Percentiles rank a stretch among this genome's conserved stretches.
Conservation (phyloP, 2,888 invertebrate genomes). For the Autographa gamma region DNA sequence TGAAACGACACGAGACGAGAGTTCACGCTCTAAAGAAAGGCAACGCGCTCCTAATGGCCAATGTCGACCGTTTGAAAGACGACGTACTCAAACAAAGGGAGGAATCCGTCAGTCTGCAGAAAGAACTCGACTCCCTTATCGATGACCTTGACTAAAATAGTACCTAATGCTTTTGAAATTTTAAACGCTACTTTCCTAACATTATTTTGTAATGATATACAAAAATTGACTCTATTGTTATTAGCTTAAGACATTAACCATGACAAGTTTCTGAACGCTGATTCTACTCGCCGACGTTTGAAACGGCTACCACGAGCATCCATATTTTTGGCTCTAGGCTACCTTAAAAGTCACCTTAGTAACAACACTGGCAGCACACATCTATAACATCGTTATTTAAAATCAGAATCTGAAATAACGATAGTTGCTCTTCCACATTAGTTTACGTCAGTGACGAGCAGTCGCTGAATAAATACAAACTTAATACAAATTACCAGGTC, state of each 20-base stretch:
- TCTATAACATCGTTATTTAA: background rate
- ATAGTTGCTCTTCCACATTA: too few relatives aligned
- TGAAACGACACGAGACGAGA: conserved; percentile 94
- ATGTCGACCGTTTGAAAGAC: conserved; percentile 95
- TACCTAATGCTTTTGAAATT: conserved; percentile 10
- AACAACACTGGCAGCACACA: background rate
- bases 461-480: background rate
- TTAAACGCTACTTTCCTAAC: conserved; percentile 18
- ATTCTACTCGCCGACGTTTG: too few relatives aligned
- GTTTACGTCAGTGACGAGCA: too few relatives aligned
- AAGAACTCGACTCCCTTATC: conserved; percentile 95
- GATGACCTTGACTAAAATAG: conserved; percentile 92
- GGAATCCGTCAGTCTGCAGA: conserved; percentile 92
- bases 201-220: conserved; percentile 19
- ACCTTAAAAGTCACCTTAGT: background rate
- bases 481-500: too few relatives aligned
- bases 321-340: background rate
- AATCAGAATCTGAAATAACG: background rate
- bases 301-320: too few relatives aligned
- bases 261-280: background rate
- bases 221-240: background rate
- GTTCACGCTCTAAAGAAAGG: conserved; percentile 95
- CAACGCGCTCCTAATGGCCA: conserved; percentile 95
- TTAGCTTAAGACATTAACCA: background rate
- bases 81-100: conserved; percentile 95